phyloP scores from a whole-genome alignment of 2,113 vertebrate genomes.

The Numida meleagris region DNA sequence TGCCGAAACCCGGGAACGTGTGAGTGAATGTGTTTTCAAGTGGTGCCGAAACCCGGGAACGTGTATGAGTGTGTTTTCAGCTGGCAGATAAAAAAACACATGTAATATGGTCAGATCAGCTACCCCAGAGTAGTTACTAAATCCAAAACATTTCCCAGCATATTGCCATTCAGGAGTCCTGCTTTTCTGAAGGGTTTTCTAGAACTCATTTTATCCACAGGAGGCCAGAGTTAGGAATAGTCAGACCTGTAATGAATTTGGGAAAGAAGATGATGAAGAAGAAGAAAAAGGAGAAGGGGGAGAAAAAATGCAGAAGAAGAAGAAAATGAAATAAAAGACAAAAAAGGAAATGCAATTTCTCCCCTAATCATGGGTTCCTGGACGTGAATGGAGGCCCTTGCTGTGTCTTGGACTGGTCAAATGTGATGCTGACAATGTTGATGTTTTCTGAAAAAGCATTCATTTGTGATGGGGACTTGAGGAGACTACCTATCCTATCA shows the following conservation, averaged over 20 bases:
- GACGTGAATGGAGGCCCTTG: rapidly evolving
- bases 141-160: not conserved
- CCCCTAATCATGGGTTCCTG: not conserved
- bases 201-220: not conserved
- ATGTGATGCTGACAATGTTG: not conserved
- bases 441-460: not conserved
- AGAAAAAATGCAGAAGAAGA: not conserved
- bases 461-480: not conserved
- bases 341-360: not conserved
- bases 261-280: not conserved
- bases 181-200: not conserved
- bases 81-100: not conserved
- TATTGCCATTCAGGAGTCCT: not conserved
- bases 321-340: not conserved
- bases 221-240: not conserved
- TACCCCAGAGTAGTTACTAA: not conserved
- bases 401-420: not conserved
- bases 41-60: no score
- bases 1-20: no score
- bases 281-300: no score
- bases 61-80: no score
- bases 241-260: not conserved
- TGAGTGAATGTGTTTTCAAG: no score
- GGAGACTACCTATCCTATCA: not conserved
- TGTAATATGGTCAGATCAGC: not conserved